These are phyloP conservation scores for Caenorhabditis plicata DNA, from an alignment of 2,888 invertebrate genomes.

Conservation along the genomic window DNA sequence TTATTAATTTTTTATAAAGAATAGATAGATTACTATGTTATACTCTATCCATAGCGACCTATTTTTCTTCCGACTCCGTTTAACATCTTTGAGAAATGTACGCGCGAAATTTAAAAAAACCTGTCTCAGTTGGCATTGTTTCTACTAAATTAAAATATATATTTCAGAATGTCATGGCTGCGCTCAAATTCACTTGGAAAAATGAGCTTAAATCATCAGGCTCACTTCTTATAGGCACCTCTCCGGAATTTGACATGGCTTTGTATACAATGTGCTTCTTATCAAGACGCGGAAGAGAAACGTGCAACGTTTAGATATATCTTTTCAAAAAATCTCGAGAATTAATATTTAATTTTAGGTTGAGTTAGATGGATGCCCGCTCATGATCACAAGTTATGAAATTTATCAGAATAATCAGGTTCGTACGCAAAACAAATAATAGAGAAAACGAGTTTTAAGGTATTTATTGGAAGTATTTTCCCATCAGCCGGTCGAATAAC, in stretches of 20 bases:
- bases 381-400: constrained; percentile 61
- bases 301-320: constrained; percentile 46
- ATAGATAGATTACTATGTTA: too few relatives aligned
- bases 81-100: too few relatives aligned
- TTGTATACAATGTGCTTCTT: constrained; percentile 85
- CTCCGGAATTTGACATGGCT: constrained; percentile 87
- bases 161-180: constrained; percentile 56
- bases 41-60: too few relatives aligned
- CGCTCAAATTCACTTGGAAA: constrained; percentile 54
- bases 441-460: constrained; percentile 21
- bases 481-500: constrained; percentile 61
- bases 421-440: not conserved
- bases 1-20: too few relatives aligned
- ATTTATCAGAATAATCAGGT: constrained; percentile 54
- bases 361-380: constrained; percentile 60
- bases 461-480: constrained; percentile 59
- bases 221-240: constrained; percentile 67
- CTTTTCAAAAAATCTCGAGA: not conserved
- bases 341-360: constrained; percentile 26
- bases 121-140: too few relatives aligned
- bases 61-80: too few relatives aligned
- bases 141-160: too few relatives aligned
- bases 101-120: too few relatives aligned
- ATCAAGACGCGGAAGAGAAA: constrained; percentile 75
- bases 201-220: constrained; percentile 50